Evolutionary conservation across 1,140 invertebrate species (phyloP).

Genomic region (Leptopilina clavipes): DNA sequence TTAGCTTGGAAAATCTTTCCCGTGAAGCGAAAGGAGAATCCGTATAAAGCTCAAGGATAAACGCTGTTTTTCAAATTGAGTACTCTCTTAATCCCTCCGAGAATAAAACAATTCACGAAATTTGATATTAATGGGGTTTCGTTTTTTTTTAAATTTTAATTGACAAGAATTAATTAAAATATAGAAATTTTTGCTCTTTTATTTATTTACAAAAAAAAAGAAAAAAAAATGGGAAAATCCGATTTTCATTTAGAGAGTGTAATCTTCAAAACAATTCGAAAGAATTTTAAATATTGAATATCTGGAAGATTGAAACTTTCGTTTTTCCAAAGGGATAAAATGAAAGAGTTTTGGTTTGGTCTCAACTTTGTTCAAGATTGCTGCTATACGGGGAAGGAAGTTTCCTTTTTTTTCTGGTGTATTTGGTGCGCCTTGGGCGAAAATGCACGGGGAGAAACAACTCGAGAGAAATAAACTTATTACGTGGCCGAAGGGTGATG

Average conservation of each 20-base stretch:
- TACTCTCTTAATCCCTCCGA: background rate
- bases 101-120: no score
- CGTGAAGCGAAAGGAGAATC: background rate
- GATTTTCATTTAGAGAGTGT: background rate
- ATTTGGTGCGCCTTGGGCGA: slow-evolving; percentile 48
- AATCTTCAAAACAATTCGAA: background rate
- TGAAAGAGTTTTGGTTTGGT: slow-evolving; percentile 25
- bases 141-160: no score
- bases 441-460: slow-evolving; percentile 35
- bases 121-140: no score
- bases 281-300: background rate
- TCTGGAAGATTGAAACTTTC: background rate
- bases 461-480: slow-evolving; percentile 54
- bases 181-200: no score
- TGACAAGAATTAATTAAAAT: no score
- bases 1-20: slow-evolving; percentile 14
- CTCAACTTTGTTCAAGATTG: slow-evolving; percentile 42
- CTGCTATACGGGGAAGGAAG: slow-evolving; percentile 54
- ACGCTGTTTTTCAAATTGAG: background rate
- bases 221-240: no score
- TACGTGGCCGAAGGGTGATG: slow-evolving; percentile 42
- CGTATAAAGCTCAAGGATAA: slow-evolving; percentile 20
- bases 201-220: no score
- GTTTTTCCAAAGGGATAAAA: slow-evolving; percentile 3
- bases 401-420: slow-evolving; percentile 48